These are phyloP conservation scores for Capitulum mitella DNA, from an alignment of 2,888 invertebrate genomes.

Conservation along the genomic window DNA sequence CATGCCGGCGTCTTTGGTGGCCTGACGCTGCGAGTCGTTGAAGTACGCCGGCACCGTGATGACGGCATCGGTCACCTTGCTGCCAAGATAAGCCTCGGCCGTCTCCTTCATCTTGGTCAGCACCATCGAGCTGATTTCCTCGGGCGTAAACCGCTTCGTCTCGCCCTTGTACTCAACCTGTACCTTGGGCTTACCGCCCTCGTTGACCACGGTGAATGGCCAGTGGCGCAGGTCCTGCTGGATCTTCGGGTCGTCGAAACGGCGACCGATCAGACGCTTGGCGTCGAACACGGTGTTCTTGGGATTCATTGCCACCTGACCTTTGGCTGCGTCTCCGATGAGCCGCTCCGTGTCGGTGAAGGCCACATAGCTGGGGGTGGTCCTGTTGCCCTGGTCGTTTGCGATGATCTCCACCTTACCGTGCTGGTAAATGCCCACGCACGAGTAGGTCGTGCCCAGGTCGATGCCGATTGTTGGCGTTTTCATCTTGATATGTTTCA, in stretches of 20 bases:
- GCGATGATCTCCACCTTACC: conserved; percentile 49
- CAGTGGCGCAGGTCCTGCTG: conserved; percentile 91
- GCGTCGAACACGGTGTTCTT: conserved; percentile 80
- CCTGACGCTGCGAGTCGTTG: conserved; percentile 83
- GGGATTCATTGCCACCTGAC: conserved; percentile 56
- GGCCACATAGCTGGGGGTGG: conserved; percentile 44
- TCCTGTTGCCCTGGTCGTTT: conserved; percentile 48
- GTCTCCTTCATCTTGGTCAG: conserved; percentile 53
- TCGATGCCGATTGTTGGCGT: conserved; percentile 47
- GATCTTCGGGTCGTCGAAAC: conserved; percentile 78
- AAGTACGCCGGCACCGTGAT: conserved; percentile 86
- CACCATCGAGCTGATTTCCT: conserved; percentile 89
- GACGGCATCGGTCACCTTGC: conserved; percentile 73
- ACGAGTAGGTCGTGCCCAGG: conserved; percentile 48
- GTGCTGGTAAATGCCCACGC: conserved; percentile 43
- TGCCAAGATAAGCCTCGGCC: conserved; percentile 78
- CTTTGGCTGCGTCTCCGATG: conserved; percentile 30
- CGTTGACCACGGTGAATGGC: conserved; percentile 80
- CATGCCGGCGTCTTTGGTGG: conserved; percentile 74
- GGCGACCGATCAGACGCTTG: conserved; percentile 85
- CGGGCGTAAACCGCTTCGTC: conserved; percentile 77
- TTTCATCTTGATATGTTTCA: conserved; percentile 34
- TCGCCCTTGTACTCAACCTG: conserved; percentile 82
- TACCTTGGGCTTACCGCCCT: conserved; percentile 53
- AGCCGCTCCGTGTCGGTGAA: conserved; percentile 41